Conservation (phyloP, 2,797 vertebrate species). For the Gallirallus australis region DNA sequence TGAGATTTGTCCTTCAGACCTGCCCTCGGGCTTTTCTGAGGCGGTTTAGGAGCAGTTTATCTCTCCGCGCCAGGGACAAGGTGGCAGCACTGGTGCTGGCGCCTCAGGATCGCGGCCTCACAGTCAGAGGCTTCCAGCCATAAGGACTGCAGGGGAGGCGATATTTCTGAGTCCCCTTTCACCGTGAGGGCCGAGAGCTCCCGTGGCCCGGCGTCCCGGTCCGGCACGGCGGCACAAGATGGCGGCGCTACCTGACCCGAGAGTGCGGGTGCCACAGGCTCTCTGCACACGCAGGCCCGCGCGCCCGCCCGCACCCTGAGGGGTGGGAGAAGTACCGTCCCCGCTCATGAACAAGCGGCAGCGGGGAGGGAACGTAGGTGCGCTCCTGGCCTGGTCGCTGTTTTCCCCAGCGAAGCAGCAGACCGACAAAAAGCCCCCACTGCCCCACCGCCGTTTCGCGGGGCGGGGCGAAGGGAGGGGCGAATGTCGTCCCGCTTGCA, state of each 20-base stretch:
- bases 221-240: not conserved
- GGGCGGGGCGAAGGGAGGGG: not conserved
- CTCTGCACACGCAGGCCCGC: no score
- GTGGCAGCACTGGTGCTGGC: no score
- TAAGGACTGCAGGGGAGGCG: fast-evolving
- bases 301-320: no score
- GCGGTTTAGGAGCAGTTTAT: fast-evolving
- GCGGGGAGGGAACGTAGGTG: fast-evolving
- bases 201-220: fast-evolving
- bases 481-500: fast-evolving
- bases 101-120: not conserved
- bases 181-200: fast-evolving
- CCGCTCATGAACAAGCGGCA: fast-evolving
- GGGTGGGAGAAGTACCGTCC: fast-evolving
- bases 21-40: fast-evolving
- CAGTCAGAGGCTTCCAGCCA: fast-evolving
- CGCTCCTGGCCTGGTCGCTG: fast-evolving
- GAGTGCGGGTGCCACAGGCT: fast-evolving
- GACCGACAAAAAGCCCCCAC: fast-evolving
- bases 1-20: fast-evolving
- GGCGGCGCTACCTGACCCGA: not conserved
- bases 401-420: fast-evolving
- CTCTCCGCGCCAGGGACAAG: fast-evolving
- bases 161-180: fast-evolving
- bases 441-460: fast-evolving